These are phyloP conservation scores for Tachyglossus aculeatus DNA, from an alignment of 2,797 vertebrate species.

Conservation along the genomic window DNA sequence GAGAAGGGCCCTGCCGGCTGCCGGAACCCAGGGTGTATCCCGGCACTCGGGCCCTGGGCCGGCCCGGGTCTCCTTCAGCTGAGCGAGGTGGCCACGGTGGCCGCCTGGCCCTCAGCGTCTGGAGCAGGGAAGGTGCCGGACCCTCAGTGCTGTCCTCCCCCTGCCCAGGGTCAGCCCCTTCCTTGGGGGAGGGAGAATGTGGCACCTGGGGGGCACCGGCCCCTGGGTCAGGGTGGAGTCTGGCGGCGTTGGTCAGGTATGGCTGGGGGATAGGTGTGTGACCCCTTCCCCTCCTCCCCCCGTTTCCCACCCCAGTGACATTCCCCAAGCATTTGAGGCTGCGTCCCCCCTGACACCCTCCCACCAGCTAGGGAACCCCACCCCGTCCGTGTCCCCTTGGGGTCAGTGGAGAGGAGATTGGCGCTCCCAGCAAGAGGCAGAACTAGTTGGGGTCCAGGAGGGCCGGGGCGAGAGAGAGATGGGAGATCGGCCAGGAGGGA, in stretches of 20 bases:
- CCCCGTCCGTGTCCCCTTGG: neutral
- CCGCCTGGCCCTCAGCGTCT: neutral
- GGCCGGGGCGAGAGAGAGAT: neutral
- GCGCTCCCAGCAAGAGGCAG: too few species aligned
- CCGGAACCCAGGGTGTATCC: neutral
- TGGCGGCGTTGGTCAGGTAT: neutral
- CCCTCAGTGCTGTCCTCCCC: too few species aligned
- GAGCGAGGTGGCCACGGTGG: neutral
- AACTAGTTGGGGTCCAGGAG: conserved; percentile 53
- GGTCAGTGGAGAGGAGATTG: conserved; percentile 21
- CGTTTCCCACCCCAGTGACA: neutral
- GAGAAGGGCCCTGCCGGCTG: neutral
- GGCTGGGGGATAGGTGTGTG: rapidly evolving
- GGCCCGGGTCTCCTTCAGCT: neutral
- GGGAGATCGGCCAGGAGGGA: neutral
- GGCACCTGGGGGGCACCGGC: neutral
- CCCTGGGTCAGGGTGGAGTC: neutral
- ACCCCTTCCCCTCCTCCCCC: neutral
- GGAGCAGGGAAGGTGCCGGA: neutral
- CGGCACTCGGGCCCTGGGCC: neutral
- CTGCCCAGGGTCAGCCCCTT: rapidly evolving
- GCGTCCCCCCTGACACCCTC: conserved; percentile 52
- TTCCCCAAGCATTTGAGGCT: neutral
- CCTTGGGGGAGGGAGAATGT: neutral
- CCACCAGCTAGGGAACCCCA: conserved; percentile 12